These are phyloP conservation scores for Dendrophyllia cribrosa DNA, from an alignment of 64 coral and sea anemone genomes.

Conservation along the genomic window DNA sequence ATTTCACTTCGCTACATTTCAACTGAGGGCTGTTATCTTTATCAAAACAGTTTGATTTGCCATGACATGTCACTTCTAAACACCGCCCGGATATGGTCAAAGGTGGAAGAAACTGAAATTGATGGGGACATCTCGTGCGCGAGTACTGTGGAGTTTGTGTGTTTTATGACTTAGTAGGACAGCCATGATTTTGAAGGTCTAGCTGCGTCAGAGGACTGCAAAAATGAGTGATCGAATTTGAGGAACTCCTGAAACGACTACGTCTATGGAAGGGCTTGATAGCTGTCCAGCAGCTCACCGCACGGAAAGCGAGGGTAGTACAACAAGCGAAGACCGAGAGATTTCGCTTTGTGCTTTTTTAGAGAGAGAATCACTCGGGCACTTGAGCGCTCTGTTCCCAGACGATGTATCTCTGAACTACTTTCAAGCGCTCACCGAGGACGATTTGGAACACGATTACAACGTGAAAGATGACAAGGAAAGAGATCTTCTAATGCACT, in stretches of 20 bases:
- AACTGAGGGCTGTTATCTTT: not conserved
- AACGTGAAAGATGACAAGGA: slow-evolving; percentile 72
- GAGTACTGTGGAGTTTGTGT: not conserved
- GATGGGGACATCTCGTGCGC: not conserved
- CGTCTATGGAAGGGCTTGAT: slow-evolving; percentile 2
- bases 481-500: slow-evolving; percentile 76
- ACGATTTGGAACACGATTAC: slow-evolving; percentile 91
- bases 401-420: slow-evolving; percentile 59
- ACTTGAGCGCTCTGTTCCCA: slow-evolving; percentile 75
- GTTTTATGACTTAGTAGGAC: too few relatives aligned
- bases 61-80: not conserved
- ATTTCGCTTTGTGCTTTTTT: slow-evolving; percentile 58
- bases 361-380: slow-evolving; percentile 72
- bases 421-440: slow-evolving; percentile 80
- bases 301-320: slow-evolving; percentile 68
- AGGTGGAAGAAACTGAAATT: not conserved
- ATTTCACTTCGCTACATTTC: not conserved
- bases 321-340: slow-evolving; percentile 73
- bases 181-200: not conserved
- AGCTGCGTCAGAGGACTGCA: not conserved
- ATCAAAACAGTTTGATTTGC: not conserved
- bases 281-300: not conserved
- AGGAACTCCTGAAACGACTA: not conserved
- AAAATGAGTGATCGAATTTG: not conserved
- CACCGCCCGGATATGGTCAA: not conserved